A percentile compares a stretch with the other conserved stretches of the same genome.
These are phyloP conservation scores for Hermodice carunculata DNA, from an alignment of 2,888 invertebrate genomes.

Conservation along the genomic window DNA sequence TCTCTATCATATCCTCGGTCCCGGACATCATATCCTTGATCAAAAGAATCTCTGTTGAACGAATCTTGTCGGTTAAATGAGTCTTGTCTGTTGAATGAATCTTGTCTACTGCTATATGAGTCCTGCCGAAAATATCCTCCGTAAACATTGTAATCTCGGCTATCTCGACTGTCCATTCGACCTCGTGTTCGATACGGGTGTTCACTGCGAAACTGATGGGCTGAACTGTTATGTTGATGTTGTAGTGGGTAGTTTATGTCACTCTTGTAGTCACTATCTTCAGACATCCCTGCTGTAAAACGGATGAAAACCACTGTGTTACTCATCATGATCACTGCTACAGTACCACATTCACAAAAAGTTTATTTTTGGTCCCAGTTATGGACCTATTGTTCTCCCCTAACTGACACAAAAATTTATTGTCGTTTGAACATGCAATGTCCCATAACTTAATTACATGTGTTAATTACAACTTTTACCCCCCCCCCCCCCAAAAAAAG, in stretches of 20 bases:
- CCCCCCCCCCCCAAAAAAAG: too few species aligned
- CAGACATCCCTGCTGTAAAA: conserved; percentile 80
- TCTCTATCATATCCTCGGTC: conserved; percentile 3
- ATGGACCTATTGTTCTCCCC: too few species aligned
- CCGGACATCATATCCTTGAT: too few species aligned
- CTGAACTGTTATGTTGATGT: conserved; percentile 88
- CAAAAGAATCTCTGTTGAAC: too few species aligned
- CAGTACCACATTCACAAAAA: too few species aligned
- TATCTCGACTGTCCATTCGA: conserved; percentile 74
- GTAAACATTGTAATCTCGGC: conserved; percentile 69
- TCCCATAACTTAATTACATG: too few species aligned
- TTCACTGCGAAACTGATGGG: conserved; percentile 78
- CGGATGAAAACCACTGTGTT: too few species aligned
- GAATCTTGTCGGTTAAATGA: conserved; percentile 20
- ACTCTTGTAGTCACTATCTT: conserved; percentile 97
- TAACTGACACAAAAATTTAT: too few species aligned
- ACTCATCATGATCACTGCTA: too few species aligned
- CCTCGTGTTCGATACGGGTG: conserved; percentile 13
- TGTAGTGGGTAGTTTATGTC: conserved; percentile 89
- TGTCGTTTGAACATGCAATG: too few species aligned
- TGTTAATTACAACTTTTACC: too few species aligned
- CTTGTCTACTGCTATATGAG: background rate
- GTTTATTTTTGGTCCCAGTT: too few species aligned
- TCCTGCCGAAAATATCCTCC: background rate
- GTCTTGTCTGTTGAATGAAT: conserved; percentile 1